Conservation (phyloP, 2,888 invertebrate species). For the Harpalus rufipes region DNA sequence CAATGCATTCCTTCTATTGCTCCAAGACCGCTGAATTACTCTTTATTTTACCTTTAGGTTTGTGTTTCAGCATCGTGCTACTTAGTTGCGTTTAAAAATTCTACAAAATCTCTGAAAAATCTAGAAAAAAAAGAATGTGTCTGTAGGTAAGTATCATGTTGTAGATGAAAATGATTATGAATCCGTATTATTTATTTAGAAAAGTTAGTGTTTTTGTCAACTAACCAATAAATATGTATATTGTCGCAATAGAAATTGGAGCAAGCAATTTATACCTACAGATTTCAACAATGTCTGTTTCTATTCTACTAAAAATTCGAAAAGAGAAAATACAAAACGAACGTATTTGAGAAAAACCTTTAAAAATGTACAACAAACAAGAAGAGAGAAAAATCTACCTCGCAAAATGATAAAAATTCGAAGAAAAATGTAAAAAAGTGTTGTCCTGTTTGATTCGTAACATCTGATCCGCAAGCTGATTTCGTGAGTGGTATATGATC, state of each 20-base stretch:
- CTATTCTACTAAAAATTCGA: constrained; percentile 39
- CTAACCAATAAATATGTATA: constrained; percentile 21
- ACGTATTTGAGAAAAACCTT: background rate
- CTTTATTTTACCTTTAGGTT: constrained; percentile 46
- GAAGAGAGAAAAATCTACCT: constrained; percentile 12
- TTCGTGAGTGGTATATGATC: no score
- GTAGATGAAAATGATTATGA: constrained; percentile 35
- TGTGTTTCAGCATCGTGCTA: constrained; percentile 49
- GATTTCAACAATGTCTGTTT: background rate
- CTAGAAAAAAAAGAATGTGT: constrained; percentile 49
- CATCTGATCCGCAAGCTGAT: no score
- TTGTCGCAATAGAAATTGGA: constrained; percentile 24
- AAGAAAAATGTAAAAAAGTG: background rate
- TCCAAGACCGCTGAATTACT: constrained; percentile 58
- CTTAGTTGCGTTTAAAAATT: constrained; percentile 38
- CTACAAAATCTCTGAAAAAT: constrained; percentile 55
- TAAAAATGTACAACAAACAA: constrained; percentile 2
- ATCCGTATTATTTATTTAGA: constrained; percentile 17
- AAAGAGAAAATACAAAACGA: background rate
- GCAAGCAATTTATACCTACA: constrained; percentile 45
- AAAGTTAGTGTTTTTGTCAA: constrained; percentile 23
- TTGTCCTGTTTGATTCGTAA: no score
- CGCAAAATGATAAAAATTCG: background rate
- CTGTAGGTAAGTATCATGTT: constrained; percentile 40
- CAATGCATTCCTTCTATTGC: background rate